Conservation (phyloP, 2,888 invertebrate genomes). For the Eupithecia centaureata region DNA sequence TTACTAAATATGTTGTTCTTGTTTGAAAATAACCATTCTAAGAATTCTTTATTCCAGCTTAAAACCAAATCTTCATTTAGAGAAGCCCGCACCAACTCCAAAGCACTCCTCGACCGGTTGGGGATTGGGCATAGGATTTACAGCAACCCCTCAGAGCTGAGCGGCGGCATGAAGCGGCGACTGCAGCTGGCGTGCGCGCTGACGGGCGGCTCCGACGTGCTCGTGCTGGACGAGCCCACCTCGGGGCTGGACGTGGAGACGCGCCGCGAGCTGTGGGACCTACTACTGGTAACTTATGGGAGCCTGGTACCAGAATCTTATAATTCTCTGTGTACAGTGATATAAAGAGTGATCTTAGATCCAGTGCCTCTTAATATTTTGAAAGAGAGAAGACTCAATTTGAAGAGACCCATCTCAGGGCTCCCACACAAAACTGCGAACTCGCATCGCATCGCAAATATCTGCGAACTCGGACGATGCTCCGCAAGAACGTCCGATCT, state of each 20-base stretch:
- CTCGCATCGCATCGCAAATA: too few species aligned
- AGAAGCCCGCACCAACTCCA: conserved; percentile 41
- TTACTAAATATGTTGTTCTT: background rate
- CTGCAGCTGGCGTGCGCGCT: conserved; percentile 93
- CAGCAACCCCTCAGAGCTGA: conserved; percentile 85
- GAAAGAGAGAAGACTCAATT: too few species aligned
- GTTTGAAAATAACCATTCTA: background rate
- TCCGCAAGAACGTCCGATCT: too few species aligned
- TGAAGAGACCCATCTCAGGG: too few species aligned
- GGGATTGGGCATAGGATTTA: conserved; percentile 82
- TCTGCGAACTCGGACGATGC: too few species aligned
- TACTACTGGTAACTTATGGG: conserved; percentile 53
- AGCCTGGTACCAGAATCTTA: too few species aligned
- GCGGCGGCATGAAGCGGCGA: conserved; percentile 88
- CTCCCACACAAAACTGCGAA: too few species aligned
- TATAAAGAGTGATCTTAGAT: too few species aligned
- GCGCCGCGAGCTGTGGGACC: conserved; percentile 75
- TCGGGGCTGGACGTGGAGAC: conserved; percentile 17
- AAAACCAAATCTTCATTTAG: conserved; percentile 60
- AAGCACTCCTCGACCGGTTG: conserved; percentile 48
- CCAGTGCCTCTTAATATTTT: too few species aligned
- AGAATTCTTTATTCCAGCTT: conserved; percentile 50
- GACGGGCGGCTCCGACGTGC: conserved; percentile 87
- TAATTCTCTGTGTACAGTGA: too few species aligned
- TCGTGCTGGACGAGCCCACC: conserved; percentile 90